Base-by-base conservation (phyloP, 2,113 vertebrate species). In the Ptychochromis oligacanthus region DNA sequence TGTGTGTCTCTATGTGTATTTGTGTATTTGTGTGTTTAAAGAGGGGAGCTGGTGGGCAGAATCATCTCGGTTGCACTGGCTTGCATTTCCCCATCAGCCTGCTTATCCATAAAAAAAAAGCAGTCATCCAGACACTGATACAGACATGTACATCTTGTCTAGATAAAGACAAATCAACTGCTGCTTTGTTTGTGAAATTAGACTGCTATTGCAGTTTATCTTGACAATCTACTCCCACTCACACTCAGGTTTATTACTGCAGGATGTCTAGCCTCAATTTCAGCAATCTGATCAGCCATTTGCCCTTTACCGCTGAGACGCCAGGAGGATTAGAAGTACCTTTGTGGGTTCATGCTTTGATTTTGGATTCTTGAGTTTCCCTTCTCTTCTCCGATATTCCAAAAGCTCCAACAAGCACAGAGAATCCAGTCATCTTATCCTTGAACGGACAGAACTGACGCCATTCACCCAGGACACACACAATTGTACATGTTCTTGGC, bases 261-360 rank as follows among this genome's bases (percentile, higher is more conserved):
- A 80, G 82, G 86, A 89, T 80, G 86, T 84, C 72, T 64, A 8
- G 82, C 80, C 85, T 88, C 72, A 11, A 76, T 90, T 91, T 92
- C 84, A 90, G 90, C 79, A 89, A 90, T 90, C 89, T 86, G 92
- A 92, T 92, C 93, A 91, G 88, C 88, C 86, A n/a, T 87, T 88
- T 92, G 92, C 84, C 93, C 91, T 94, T 94, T 93, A 85, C 89
- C 3, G 67, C 81, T 15, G 67, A 83, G 85, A 88, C 62, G 54
- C 82, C 88, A 14, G 76, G 62, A 83, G 87, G 91, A 93, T 93
- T 91, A 93, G 85, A 88, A 83, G 65, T 54, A 88, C 87, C 89
- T 91, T 78, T 80, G 79, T 78, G 87, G 77, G 87, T 87, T 89
- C 80, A 87, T 6, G 58, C 83, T 92, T 80, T 78, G 56, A 83